Percentiles rank a stretch among this genome's conserved stretches.
phyloP scores from a whole-genome alignment of 1,140 invertebrate genomes.

The Rhyzopertha dominica region DNA sequence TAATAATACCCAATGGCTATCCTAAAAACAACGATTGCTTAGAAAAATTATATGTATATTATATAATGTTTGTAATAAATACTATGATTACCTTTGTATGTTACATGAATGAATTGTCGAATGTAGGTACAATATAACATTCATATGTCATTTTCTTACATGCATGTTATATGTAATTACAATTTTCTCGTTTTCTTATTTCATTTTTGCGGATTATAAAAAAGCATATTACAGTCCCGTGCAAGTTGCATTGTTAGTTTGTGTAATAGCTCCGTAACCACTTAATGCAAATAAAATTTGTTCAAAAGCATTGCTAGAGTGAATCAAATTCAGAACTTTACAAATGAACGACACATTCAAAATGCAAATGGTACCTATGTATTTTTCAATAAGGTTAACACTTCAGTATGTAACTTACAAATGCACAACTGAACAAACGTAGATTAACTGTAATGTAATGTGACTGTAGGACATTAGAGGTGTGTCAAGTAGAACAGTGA shows the following conservation, averaged over 20 bases:
- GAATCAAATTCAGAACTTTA: too few relatives aligned
- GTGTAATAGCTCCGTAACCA: too few relatives aligned
- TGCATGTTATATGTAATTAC: slow-evolving; percentile 37
- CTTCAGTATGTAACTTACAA: too few relatives aligned
- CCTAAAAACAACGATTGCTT: slow-evolving; percentile 47
- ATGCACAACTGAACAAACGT: too few relatives aligned
- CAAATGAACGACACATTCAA: too few relatives aligned
- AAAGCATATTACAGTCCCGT: slow-evolving; percentile 38
- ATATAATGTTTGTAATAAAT: slow-evolving; percentile 35
- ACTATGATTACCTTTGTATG: slow-evolving; percentile 43
- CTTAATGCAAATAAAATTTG: too few relatives aligned
- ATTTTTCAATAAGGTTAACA: too few relatives aligned
- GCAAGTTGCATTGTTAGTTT: slow-evolving; percentile 22
- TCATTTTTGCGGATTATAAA: slow-evolving; percentile 39
- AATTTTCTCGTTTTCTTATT: slow-evolving; percentile 20
- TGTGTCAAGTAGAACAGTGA: too few relatives aligned
- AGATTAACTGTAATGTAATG: too few relatives aligned
- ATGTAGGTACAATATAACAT: slow-evolving; percentile 37
- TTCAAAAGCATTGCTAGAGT: too few relatives aligned
- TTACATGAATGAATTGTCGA: slow-evolving; percentile 42
- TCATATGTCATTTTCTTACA: slow-evolving; percentile 24
- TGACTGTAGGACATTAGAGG: too few relatives aligned
- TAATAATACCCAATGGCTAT: slow-evolving; percentile 45
- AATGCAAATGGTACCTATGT: too few relatives aligned
- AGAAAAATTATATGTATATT: slow-evolving; percentile 48